These are phyloP conservation scores for Rhamnusium bicolor DNA, from an alignment of 2,888 invertebrate species.

Conservation along the genomic window DNA sequence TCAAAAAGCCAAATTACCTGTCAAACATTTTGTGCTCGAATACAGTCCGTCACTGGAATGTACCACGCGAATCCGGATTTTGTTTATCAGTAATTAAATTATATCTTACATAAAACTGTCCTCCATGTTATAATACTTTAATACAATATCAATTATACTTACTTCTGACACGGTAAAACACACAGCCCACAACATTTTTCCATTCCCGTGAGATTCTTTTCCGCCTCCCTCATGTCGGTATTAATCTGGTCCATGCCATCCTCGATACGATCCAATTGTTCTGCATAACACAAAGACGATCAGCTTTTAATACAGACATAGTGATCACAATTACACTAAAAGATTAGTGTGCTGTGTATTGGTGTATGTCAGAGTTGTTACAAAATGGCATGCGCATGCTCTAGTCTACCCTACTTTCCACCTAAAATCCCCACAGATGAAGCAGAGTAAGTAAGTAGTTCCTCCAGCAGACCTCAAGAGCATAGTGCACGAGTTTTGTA, in stretches of 20 bases:
- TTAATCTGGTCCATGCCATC: constrained; percentile 99
- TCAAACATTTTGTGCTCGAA: no score
- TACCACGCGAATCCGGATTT: no score
- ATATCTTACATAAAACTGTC: no score
- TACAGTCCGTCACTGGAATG: no score
- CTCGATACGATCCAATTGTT: constrained; percentile 99
- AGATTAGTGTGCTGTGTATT: constrained; percentile 43
- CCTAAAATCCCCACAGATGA: constrained; percentile 30
- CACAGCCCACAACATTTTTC: constrained; percentile 99
- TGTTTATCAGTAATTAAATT: no score
- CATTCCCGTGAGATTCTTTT: constrained; percentile 99
- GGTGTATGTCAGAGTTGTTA: constrained; percentile 47
- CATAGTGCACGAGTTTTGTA: not conserved
- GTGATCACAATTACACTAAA: constrained; percentile 19
- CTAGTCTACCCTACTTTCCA: constrained; percentile 44
- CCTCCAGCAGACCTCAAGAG: not conserved
- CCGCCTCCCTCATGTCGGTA: constrained; percentile 99
- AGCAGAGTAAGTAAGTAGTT: not conserved
- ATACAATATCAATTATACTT: constrained; percentile 67
- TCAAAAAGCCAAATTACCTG: no score
- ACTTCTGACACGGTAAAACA: constrained; percentile 99
- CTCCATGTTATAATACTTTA: no score
- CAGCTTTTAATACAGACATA: constrained; percentile 19
- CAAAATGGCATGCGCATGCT: constrained; percentile 60
- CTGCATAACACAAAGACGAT: constrained; percentile 71